Evolutionary conservation across 2,113 vertebrate species (phyloP).

Genomic region (Pomatostomus ruficeps): DNA sequence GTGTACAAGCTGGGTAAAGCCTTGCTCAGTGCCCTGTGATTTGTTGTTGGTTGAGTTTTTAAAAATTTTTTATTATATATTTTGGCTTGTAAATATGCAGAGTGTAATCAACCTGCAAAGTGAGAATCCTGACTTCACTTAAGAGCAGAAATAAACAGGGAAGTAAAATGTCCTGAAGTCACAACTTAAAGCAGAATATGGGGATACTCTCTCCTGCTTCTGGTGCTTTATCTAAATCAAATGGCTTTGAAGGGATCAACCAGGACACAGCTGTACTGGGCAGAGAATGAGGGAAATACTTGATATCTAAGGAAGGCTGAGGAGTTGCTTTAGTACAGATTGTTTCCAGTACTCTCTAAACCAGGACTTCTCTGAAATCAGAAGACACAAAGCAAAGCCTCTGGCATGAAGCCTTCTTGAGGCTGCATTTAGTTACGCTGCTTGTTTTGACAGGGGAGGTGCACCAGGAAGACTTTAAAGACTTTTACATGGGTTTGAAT

Average conservation of each 20-base stretch:
- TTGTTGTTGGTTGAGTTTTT: background rate
- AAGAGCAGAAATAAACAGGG: background rate
- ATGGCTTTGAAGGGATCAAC: background rate
- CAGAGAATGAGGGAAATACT: background rate
- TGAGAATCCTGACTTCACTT: background rate
- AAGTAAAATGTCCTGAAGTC: background rate
- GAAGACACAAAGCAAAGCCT: background rate
- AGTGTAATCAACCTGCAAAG: background rate
- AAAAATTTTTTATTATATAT: background rate
- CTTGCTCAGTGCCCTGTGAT: background rate
- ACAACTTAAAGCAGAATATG: background rate
- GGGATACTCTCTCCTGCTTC: background rate
- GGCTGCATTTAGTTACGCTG: background rate
- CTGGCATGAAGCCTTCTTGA: background rate
- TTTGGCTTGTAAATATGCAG: background rate
- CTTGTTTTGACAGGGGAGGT: background rate
- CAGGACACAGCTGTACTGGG: background rate
- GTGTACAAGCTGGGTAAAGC: background rate
- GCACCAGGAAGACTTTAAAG: background rate
- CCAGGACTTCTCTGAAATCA: background rate
- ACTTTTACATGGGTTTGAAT: background rate
- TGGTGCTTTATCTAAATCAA: background rate
- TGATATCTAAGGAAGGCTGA: background rate
- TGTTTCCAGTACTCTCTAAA: background rate
- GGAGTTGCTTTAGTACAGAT: background rate